A percentile compares a stretch with the other conserved stretches of the same genome.
These are phyloP conservation scores for Saccostrea echinata DNA, from an alignment of 1,140 invertebrate genomes.

Conservation along the genomic window DNA sequence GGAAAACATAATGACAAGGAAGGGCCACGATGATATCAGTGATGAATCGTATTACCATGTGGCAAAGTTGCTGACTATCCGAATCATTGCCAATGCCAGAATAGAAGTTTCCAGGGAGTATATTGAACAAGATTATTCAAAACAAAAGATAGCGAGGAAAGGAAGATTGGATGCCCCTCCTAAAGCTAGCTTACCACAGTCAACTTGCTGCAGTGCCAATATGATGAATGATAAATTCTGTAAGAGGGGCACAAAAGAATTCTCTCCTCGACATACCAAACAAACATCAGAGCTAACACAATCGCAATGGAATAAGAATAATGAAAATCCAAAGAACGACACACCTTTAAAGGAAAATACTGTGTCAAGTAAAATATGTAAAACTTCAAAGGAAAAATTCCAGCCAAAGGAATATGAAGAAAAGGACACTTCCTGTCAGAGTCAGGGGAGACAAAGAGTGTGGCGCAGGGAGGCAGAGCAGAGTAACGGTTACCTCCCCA, in stretches of 20 bases:
- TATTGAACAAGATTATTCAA: neutral
- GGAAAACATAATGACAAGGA: neutral
- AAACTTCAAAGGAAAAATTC: neutral
- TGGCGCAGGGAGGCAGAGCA: neutral
- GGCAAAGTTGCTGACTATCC: slow-evolving; percentile 4
- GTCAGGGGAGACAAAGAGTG: neutral
- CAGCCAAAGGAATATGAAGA: neutral
- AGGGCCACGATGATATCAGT: neutral
- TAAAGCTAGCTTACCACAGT: neutral
- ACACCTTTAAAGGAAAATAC: neutral
- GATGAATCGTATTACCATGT: neutral
- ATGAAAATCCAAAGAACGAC: neutral
- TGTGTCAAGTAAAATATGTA: neutral
- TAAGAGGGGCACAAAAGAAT: neutral
- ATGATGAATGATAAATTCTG: neutral
- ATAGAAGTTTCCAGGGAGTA: slow-evolving; percentile 5
- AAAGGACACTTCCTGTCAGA: neutral
- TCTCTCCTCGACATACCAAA: too few species aligned
- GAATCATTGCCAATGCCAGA: slow-evolving; percentile 18
- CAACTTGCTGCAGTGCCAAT: neutral
- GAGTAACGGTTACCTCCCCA: neutral
- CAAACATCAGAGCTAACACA: neutral
- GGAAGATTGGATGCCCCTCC: neutral
- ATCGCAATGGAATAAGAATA: neutral
- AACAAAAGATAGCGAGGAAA: neutral